phyloP scores from a whole-genome alignment of 2,888 invertebrate species.

The Zele albiditarsus region DNA sequence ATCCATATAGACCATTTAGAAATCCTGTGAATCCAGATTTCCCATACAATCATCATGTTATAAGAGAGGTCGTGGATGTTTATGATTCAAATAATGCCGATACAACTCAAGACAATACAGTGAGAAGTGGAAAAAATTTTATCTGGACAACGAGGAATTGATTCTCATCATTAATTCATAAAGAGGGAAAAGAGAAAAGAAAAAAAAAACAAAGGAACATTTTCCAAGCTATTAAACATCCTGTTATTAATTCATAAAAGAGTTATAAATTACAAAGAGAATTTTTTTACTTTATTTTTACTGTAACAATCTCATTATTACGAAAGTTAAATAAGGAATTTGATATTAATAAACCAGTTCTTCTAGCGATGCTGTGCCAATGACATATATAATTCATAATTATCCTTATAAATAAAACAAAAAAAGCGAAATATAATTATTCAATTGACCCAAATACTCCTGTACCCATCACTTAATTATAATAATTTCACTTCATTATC shows the following conservation, averaged over 20 bases:
- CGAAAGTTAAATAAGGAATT: background rate
- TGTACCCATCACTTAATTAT: background rate
- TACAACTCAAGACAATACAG: constrained; percentile 45
- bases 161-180: constrained; percentile 9
- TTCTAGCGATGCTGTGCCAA: constrained; percentile 16
- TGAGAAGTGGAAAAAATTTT: constrained; percentile 61
- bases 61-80: constrained; percentile 67
- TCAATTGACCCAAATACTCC: background rate
- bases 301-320: background rate
- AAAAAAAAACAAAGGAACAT: too few relatives aligned
- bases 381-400: constrained; percentile 5
- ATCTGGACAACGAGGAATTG: constrained; percentile 61
- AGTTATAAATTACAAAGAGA: background rate
- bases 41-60: constrained; percentile 61
- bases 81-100: constrained; percentile 60
- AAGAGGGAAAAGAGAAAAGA: background rate
- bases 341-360: constrained; percentile 4
- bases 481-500: background rate
- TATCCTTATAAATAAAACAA: background rate
- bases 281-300: background rate
- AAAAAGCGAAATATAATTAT: background rate
- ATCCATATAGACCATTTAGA: constrained; percentile 56
- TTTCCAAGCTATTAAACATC: background rate
- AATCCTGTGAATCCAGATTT: constrained; percentile 47
- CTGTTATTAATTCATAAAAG: background rate